These are phyloP conservation scores for Timema podura DNA, from an alignment of 2,888 invertebrate genomes.

Conservation along the genomic window DNA sequence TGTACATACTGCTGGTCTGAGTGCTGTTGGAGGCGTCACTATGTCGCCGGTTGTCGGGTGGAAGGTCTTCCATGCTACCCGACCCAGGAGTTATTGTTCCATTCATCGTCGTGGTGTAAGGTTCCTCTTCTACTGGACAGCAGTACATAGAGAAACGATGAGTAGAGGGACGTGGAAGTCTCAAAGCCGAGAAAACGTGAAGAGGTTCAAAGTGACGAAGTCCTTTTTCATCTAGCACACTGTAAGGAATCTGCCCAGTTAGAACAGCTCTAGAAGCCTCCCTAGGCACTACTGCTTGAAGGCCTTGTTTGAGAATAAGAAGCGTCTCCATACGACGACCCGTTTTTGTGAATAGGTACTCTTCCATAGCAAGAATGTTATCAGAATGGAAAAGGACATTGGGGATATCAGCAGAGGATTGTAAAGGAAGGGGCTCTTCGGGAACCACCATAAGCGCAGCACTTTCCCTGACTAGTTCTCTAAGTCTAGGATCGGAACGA, in stretches of 20 bases:
- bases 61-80: constrained; percentile 20
- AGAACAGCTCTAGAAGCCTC: constrained; percentile 70
- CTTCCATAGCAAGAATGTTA: constrained; percentile 72
- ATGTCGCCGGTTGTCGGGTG: constrained; percentile 6
- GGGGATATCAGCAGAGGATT: constrained; percentile 68
- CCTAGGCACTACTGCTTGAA: constrained; percentile 72
- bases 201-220: constrained; percentile 71
- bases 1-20: constrained; percentile 12
- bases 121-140: constrained; percentile 49
- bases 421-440: constrained; percentile 52
- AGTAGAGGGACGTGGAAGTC: constrained; percentile 60
- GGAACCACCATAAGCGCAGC: constrained; percentile 65
- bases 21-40: not conserved
- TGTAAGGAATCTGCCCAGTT: constrained; percentile 70
- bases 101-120: constrained; percentile 46
- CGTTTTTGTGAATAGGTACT: constrained; percentile 53
- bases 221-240: constrained; percentile 71
- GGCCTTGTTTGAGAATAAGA: constrained; percentile 67
- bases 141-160: constrained; percentile 62
- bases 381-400: constrained; percentile 60
- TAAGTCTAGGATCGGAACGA: constrained; percentile 62
- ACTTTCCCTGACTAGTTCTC: constrained; percentile 68
- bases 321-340: constrained; percentile 52
- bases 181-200: constrained; percentile 67
- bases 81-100: constrained; percentile 38